Base-by-base conservation (phyloP, 2,888 invertebrate species). In the Caenorhabditis sinica region DNA sequence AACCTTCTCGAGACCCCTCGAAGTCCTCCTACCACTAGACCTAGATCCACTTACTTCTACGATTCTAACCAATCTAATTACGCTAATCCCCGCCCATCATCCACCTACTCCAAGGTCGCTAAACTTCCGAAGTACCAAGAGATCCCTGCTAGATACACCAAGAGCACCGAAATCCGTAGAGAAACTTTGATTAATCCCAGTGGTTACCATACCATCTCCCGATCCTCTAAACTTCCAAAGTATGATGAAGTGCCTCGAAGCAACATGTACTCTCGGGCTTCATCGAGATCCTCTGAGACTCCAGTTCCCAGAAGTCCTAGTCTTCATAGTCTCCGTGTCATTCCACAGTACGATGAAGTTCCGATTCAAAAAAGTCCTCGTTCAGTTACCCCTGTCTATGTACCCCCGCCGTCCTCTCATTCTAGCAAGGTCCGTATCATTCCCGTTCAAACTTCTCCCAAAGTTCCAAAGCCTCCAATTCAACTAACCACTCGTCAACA, bases 231-330 rank as follows among this genome's bases (percentile, higher is more conserved):
- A 33, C 69, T 56, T 40, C 56, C 69, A 15, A 73, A 61, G 33
- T 73, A 73, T 33, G 61, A 73, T 30, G 73, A 73, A 51, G 73
- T 63, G 23, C 73, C 73, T 33, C 30, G 43, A 17, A 69, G 36
- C 20, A 53, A 33, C 5, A 33, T 53, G 51, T 53, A 53, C 20
- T 69, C 51, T 2, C n/a, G 69, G n/a, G 20, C 69, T 11, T 69
- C 69, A 15, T 69, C 69, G 8, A 72, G 36, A 11, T 49, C 68
- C 30, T 51, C 77, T 4, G 51, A 33, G 36, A 23, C 45, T 65
- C 28, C 43, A 9, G 49, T 49, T 23, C 56, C 56, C 25, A 36
- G 69, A 51, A 69, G 69, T 23, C 53, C 51, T 53, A 69, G 68
- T 40, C 33, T 69, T 9, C 69, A 56, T 28, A 40, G 69, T 56